Evolutionary conservation across 2,888 invertebrate species (phyloP).

Genomic region (Coleophora flavipennella): DNA sequence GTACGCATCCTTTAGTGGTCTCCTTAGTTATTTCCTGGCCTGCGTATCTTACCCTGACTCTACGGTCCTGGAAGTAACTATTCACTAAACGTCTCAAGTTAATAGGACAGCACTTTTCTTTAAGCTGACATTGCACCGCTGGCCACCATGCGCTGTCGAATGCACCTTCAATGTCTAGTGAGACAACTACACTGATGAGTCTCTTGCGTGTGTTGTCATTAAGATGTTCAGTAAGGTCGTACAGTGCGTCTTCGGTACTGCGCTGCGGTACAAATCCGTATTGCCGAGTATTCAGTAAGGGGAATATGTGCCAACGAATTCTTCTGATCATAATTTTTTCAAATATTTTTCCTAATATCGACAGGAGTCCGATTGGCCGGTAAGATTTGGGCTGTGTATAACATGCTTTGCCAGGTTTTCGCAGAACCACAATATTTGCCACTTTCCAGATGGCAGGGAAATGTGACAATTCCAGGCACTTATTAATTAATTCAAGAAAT

Average conservation of each 20-base stretch:
- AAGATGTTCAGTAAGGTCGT: constrained; percentile 3
- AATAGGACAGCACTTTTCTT: constrained; percentile 6
- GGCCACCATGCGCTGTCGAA: constrained; percentile 12
- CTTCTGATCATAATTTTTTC: constrained; percentile 9
- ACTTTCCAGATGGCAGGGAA: constrained; percentile 9
- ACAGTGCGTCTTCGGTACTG: constrained; percentile 2
- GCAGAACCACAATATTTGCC: constrained; percentile 2
- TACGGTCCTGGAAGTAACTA: constrained; percentile 4
- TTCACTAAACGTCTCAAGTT: constrained; percentile 5
- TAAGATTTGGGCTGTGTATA: constrained; percentile 4
- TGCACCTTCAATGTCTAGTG: constrained; percentile 11
- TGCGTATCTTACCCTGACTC: not conserved
- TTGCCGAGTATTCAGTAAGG: constrained; percentile 5
- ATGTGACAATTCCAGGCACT: not conserved
- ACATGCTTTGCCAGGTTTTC: constrained; percentile 5
- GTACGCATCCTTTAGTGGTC: constrained; percentile 11
- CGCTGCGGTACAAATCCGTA: constrained; percentile 13
- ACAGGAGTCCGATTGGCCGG: constrained; percentile 11
- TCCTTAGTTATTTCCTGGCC: not conserved
- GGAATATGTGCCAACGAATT: constrained; percentile 2
- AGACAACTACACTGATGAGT: constrained; percentile 4
- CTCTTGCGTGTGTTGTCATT: not conserved
- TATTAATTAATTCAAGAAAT: constrained; percentile 3
- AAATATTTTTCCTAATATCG: constrained; percentile 9
- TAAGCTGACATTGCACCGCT: constrained; percentile 5